Conservation (phyloP, 2,888 invertebrate species). For the Acleris laterana region DNA sequence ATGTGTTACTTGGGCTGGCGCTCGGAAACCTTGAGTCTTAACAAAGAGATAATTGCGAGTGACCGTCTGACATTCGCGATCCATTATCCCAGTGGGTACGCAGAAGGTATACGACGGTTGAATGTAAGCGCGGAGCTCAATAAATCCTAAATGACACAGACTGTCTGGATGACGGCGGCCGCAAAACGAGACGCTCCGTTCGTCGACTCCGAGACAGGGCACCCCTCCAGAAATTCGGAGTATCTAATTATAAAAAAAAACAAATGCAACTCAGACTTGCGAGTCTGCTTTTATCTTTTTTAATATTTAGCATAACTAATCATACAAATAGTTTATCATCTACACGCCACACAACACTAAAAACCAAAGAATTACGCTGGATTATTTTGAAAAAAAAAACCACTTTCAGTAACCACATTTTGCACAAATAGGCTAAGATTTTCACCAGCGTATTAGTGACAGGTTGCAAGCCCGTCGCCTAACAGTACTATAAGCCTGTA, state of each 20-base stretch:
- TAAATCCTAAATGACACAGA: constrained; percentile 33
- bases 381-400: too few relatives aligned
- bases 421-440: too few relatives aligned
- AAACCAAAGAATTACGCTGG: too few relatives aligned
- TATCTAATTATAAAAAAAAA: too few relatives aligned
- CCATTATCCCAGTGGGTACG: constrained; percentile 16
- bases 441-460: too few relatives aligned
- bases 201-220: constrained; percentile 23
- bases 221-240: background rate
- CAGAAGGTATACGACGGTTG: constrained; percentile 3
- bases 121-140: constrained; percentile 22
- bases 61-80: constrained; percentile 26
- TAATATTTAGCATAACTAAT: background rate
- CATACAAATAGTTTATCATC: background rate
- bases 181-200: constrained; percentile 26
- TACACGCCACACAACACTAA: background rate
- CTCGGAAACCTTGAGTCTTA: background rate
- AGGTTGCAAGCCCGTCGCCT: too few relatives aligned
- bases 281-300: too few relatives aligned
- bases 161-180: constrained; percentile 29
- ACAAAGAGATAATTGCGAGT: constrained; percentile 20
- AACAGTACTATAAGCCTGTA: too few relatives aligned
- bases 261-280: too few relatives aligned
- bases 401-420: too few relatives aligned
- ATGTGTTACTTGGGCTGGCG: too few relatives aligned